Evolutionary conservation across 1,140 invertebrate genomes (phyloP).

Genomic region (Drosophila pandora): DNA sequence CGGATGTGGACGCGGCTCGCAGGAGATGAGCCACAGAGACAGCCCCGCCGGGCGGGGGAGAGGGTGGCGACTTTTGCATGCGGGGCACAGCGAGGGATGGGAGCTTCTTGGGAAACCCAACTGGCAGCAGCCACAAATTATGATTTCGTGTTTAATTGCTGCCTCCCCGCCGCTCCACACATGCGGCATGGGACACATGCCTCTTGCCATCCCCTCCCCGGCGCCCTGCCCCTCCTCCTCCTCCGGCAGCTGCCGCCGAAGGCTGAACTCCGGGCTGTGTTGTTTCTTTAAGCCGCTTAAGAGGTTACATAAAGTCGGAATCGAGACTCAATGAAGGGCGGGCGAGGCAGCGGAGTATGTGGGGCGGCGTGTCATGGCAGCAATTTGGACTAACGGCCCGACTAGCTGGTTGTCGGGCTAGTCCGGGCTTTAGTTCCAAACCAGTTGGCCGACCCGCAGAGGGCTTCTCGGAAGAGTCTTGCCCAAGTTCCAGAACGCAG

Average conservation of each 20-base stretch:
- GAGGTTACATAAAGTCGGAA: slow-evolving; percentile 44
- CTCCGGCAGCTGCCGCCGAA: slow-evolving; percentile 28
- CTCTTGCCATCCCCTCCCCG: background rate
- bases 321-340: slow-evolving; percentile 8
- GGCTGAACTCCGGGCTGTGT: slow-evolving; percentile 8
- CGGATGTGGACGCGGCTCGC: no score
- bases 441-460: slow-evolving; percentile 17
- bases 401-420: no score
- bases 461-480: slow-evolving; percentile 19
- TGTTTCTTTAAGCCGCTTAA: slow-evolving; percentile 51
- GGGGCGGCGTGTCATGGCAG: no score
- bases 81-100: slow-evolving; percentile 18
- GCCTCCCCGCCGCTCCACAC: background rate
- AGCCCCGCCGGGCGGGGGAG: no score
- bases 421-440: no score
- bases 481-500: slow-evolving; percentile 13
- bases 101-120: slow-evolving; percentile 49
- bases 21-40: no score
- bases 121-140: slow-evolving; percentile 32
- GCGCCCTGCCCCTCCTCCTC: background rate
- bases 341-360: background rate
- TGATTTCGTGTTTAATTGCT: slow-evolving; percentile 43
- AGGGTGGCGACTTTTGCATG: slow-evolving; percentile 20
- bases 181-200: background rate
- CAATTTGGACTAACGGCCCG: no score